Evolutionary conservation across 1,140 invertebrate species (phyloP).

Genomic region (Lepidurus apus): DNA sequence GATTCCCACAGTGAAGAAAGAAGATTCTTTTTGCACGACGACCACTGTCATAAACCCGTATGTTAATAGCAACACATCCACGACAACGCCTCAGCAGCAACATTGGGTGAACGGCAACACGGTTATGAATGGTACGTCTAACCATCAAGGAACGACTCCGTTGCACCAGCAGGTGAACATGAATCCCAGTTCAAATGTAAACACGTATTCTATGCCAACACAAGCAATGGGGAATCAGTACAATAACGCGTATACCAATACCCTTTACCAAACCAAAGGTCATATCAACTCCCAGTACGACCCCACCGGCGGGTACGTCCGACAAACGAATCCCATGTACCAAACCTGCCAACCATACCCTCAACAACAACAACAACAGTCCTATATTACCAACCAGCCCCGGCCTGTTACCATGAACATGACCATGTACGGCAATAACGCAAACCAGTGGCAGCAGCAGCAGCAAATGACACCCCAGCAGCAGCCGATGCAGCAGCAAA

Average conservation of each 20-base stretch:
- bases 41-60: not conserved
- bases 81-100: not conserved
- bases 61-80: not conserved
- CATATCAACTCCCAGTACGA: conserved; percentile 48
- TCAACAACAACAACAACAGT: conserved; percentile 36
- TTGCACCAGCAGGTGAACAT: conserved; percentile 10
- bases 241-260: conserved; percentile 39
- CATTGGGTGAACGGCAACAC: not conserved
- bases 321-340: conserved; percentile 43
- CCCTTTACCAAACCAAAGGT: not conserved
- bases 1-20: not conserved
- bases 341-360: conserved; percentile 27
- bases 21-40: not conserved
- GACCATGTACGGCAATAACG: conserved; percentile 12
- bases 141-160: not conserved
- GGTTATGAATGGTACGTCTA: not conserved
- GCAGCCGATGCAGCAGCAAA: not conserved
- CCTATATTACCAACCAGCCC: conserved; percentile 25
- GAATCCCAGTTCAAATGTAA: not conserved
- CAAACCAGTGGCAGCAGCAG: conserved; percentile 31
- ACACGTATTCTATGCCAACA: conserved; percentile 25
- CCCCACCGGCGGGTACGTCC: conserved; percentile 45
- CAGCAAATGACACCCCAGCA: conserved; percentile 17
- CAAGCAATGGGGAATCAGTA: conserved; percentile 44
- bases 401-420: conserved; percentile 22